These are phyloP conservation scores for Takifugu ocellatus DNA, from an alignment of 2,797 vertebrate genomes.

Conservation along the genomic window DNA sequence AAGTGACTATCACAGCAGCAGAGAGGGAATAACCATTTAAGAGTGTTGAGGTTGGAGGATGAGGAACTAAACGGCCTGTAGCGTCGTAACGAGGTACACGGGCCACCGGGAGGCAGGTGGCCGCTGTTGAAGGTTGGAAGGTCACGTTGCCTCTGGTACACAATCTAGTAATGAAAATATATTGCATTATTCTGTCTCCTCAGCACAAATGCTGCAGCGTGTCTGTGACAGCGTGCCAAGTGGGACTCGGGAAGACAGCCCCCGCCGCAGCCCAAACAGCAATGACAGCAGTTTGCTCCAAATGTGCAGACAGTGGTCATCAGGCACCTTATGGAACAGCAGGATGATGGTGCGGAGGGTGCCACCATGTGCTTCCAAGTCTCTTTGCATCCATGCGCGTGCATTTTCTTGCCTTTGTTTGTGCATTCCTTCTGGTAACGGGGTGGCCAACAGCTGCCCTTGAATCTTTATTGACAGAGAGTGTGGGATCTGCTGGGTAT, in stretches of 20 bases:
- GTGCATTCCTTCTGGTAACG: slow-evolving; percentile 58
- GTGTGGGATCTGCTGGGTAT: slow-evolving; percentile 72
- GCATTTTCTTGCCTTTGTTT: slow-evolving; percentile 55
- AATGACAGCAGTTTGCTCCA: slow-evolving; percentile 55
- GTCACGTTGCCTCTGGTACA: slow-evolving; percentile 61
- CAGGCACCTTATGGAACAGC: slow-evolving; percentile 42
- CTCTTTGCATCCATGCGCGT: slow-evolving; percentile 27
- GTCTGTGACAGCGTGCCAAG: slow-evolving; percentile 67
- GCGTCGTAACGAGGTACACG: slow-evolving; percentile 47
- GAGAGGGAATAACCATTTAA: no score
- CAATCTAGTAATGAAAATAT: slow-evolving; percentile 69
- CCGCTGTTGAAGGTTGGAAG: slow-evolving; percentile 60
- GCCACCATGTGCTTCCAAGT: slow-evolving; percentile 25
- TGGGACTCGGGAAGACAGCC: slow-evolving; percentile 41
- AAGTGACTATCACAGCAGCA: no score
- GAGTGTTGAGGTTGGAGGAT: no score
- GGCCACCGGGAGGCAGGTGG: slow-evolving; percentile 52
- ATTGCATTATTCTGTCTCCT: slow-evolving; percentile 58
- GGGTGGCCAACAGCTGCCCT: slow-evolving; percentile 67
- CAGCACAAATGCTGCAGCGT: slow-evolving; percentile 57
- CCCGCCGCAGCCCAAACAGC: slow-evolving; percentile 56
- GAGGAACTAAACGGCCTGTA: slow-evolving; percentile 30
- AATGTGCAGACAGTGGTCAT: slow-evolving; percentile 49
- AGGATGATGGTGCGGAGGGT: slow-evolving; percentile 26
- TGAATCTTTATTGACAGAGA: slow-evolving; percentile 73